Base-by-base conservation (phyloP, 2,797 vertebrate species). In the Corythornis leucogaster region DNA sequence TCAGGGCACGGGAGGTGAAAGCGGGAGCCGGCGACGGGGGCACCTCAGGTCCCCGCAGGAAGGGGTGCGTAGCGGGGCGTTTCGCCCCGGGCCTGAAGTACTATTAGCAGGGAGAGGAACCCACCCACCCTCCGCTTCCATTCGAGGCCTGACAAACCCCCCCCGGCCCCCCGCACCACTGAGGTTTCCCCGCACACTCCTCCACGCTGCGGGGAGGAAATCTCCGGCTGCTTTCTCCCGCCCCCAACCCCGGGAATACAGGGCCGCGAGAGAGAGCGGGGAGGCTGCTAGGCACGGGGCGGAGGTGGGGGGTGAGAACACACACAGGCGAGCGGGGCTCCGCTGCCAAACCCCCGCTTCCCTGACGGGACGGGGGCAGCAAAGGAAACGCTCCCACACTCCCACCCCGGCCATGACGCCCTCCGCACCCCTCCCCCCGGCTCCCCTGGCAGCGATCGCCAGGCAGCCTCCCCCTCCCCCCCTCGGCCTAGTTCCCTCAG, bases 401-500 rank as follows among this genome's bases (percentile, higher is more conserved):
- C 35, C 35, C 10, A 35, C 35, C 35, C 26, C 38, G 20, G 46
- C 43, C 68, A 46, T 62, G 69, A 53, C 66, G 61, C 40, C 70
- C 75, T 57, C 38, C 45, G 85, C 40, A 85, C 84, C 92, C 82
- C 84, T 79, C 88, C 91, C 69, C 89, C 89, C 80, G 70, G 80
- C 80, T 85, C 82, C 82, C 89, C 91, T 71, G 81, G 85, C 89
- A 76, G 80, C 48, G 54, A 67, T 74, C 51, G 59, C 87, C 80
- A 45, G 64, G 43, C 78, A 35, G 69, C 67, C 79, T 89, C 83
- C 85, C 91, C 77, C 85, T 80, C 90, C 89, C 89, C 84, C 92
- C 33, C 85, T 76, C 92, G 88, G 91, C 76, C 82, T 79, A 91
- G 85, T 91, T 93, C 84, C 80, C 80, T 85, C 68, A 33, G 85